Base-by-base conservation (phyloP, 2,888 invertebrate genomes). In the Halocaridina rubra region DNA sequence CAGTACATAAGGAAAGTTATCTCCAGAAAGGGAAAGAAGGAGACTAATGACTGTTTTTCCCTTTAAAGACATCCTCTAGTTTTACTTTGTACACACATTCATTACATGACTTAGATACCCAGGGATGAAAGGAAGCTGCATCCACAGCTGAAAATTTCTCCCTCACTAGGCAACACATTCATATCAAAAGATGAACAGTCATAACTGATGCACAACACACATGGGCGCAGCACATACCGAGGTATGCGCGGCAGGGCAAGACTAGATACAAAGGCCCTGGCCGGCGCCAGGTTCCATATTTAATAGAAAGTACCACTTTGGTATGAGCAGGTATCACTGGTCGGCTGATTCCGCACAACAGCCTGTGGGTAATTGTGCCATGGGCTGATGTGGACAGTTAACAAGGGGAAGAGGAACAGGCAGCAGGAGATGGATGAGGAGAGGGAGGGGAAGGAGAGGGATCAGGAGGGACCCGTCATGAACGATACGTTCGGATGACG, bases 401-500 rank as follows among this genome's bases (percentile, higher is more conserved):
- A 33, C 59, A 59, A 19, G n/a, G n/a, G n/a, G n/a, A n/a, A n/a
- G n/a, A n/a, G n/a, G n/a, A n/a, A n/a, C n/a, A n/a, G n/a, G n/a
- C n/a, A n/a, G n/a, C n/a, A n/a, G n/a, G n/a, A n/a, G n/a, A n/a
- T 53, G 53, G 53, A 53, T 53, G 53, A 53, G 53, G 53, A 53
- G 53, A 61, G 33, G 72, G 74, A n/a, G 59, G 22, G 33, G 74
- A 72, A 27, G 27, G 24, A 4, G 74, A 30, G 33, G 61, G 69
- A 16, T 39, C 33, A 27, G 61, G 72, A 33, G 79, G 79, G 27
- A 39, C 84, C 79, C 84, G 81, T 94, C 94, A 96, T 90, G 97
- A 97, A 90, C 96, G 96, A 91, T 97, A 99, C 13, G 96, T 98
- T 90, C 97, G 95, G 89, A 99, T 98, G 87, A 99, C 97, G 91